A percentile compares a stretch with the other conserved stretches of the same genome.
Conservation (phyloP, 1,140 invertebrate species). For the Himalopsyche phryganea region DNA sequence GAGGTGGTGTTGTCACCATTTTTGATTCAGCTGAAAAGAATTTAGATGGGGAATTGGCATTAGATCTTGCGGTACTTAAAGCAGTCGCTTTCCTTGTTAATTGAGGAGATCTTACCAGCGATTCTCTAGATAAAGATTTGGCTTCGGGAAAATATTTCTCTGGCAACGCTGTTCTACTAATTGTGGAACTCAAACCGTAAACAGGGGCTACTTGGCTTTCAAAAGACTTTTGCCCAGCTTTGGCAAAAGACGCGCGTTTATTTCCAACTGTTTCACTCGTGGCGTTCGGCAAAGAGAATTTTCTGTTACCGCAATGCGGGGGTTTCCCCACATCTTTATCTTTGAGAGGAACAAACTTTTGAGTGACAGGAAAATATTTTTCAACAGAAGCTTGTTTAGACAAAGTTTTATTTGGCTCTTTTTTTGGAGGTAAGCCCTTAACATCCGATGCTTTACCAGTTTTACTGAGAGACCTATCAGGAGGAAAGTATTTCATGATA, state of each 20-base stretch:
- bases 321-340: neutral
- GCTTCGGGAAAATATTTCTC: constrained; percentile 10
- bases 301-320: neutral
- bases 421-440: too few species aligned
- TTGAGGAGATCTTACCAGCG: neutral
- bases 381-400: too few species aligned
- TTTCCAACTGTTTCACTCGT: neutral
- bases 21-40: neutral
- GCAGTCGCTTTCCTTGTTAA: neutral
- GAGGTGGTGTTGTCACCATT: neutral
- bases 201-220: neutral
- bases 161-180: constrained; percentile 5
- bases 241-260: neutral
- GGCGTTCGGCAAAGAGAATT: neutral
- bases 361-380: constrained; percentile 10
- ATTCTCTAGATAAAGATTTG: neutral
- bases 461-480: neutral
- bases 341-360: constrained; percentile 4
- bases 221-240: neutral
- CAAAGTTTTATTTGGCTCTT: too few species aligned
- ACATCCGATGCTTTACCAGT: neutral
- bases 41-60: neutral
- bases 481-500: constrained; percentile 22
- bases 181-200: constrained; percentile 11
- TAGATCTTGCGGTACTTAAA: neutral